Conservation (phyloP, 2,888 invertebrate genomes). For the Dicycla oo region DNA sequence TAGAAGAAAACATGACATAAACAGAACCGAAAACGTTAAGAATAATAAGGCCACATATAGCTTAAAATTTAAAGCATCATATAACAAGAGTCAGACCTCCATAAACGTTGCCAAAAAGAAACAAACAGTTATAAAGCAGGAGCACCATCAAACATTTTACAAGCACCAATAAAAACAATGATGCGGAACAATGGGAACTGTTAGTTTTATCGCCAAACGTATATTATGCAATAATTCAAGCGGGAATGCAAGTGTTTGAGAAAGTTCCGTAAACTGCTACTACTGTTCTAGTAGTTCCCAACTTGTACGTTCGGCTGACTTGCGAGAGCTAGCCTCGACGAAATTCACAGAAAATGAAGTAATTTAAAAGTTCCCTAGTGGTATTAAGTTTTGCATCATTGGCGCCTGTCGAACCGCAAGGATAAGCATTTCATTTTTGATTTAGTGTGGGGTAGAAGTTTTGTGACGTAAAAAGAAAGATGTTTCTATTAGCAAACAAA, state of each 20-base stretch:
- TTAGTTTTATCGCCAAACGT: constrained; percentile 80
- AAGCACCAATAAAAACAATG: constrained; percentile 81
- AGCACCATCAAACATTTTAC: constrained; percentile 74
- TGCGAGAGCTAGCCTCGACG: constrained; percentile 62
- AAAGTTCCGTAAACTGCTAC: constrained; percentile 74
- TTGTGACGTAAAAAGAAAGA: constrained; percentile 1
- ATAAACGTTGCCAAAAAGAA: constrained; percentile 59
- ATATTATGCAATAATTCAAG: constrained; percentile 85
- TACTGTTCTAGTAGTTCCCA: constrained; percentile 71
- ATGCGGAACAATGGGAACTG: constrained; percentile 77
- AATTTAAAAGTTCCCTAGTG: constrained; percentile 71
- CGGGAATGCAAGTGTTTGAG: constrained; percentile 81
- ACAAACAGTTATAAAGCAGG: constrained; percentile 57
- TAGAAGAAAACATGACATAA: background rate
- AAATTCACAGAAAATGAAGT: constrained; percentile 77
- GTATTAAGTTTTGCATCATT: constrained; percentile 73
- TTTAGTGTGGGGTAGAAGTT: constrained; percentile 23
- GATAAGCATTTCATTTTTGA: constrained; percentile 64
- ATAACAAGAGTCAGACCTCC: constrained; percentile 38
- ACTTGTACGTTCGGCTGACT: constrained; percentile 75
- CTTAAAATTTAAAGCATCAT: constrained; percentile 27
- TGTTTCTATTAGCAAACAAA: background rate
- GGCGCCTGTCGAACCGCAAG: constrained; percentile 64
- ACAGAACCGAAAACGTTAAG: background rate
- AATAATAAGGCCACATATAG: background rate